Percentiles rank a stretch among this genome's conserved stretches.
Conservation (phyloP, 2,888 invertebrate genomes). For the Odontocolon sp. region DNA sequence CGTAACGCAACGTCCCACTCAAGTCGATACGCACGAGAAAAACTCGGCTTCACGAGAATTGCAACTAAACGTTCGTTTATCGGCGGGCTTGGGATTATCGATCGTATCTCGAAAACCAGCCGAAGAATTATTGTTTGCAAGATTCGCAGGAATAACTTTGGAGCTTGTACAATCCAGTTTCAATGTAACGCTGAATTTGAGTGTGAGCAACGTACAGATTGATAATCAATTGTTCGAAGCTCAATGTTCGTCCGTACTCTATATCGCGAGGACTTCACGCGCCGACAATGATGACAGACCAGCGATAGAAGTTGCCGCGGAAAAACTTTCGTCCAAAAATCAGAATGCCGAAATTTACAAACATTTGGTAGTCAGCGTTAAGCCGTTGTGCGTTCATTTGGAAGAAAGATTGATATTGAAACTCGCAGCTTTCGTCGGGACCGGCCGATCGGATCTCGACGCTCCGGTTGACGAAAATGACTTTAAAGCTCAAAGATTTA, state of each 20-base stretch:
- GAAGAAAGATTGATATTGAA: conserved; percentile 93
- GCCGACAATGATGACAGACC: conserved; percentile 84
- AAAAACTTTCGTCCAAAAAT: conserved; percentile 85
- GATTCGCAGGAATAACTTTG: conserved; percentile 85
- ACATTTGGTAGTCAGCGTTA: conserved; percentile 90
- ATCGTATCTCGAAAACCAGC: conserved; percentile 88
- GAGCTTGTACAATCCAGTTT: conserved; percentile 83
- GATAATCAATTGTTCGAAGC: conserved; percentile 90
- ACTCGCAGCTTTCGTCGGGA: conserved; percentile 85
- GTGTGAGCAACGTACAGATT: conserved; percentile 89
- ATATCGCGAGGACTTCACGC: conserved; percentile 84
- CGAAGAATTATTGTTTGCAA: conserved; percentile 91
- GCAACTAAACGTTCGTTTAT: conserved; percentile 84
- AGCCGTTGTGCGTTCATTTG: conserved; percentile 91
- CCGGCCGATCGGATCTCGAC: conserved; percentile 83
- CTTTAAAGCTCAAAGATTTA: conserved; percentile 89
- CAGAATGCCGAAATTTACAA: conserved; percentile 94
- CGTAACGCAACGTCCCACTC: conserved; percentile 81
- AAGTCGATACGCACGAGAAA: conserved; percentile 66
- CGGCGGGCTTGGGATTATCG: conserved; percentile 88
- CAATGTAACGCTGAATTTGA: conserved; percentile 85
- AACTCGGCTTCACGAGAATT: conserved; percentile 81
- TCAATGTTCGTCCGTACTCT: conserved; percentile 91
- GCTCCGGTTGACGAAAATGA: conserved; percentile 88
- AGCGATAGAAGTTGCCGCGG: conserved; percentile 90